Evolutionary conservation across 1,140 invertebrate genomes (phyloP), one percentile per base, ranked within the genome.

Genomic region (Zaprionus capensis): DNA sequence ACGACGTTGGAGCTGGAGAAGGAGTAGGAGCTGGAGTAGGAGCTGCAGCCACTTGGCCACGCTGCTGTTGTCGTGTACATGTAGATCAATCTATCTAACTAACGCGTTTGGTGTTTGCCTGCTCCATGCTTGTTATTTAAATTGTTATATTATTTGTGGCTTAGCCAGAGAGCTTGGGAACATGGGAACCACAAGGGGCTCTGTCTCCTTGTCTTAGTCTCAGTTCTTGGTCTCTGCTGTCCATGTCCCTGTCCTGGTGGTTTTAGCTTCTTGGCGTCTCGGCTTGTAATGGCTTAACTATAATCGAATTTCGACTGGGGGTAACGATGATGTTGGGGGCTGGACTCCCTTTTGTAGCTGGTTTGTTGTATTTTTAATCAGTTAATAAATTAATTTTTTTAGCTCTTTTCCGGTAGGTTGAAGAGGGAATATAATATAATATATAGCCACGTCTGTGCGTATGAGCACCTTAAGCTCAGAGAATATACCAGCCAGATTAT

Each of bases 81-180:
- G 85, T 81, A 90, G 85, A 90, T 90, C 86, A 90, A 90, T 90
- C 85, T 90, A 90, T 90, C 85, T 90, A 90, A 90, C 85, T 90
- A 90, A 90, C 85, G 85, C 85, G 86, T 88, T 83, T 90, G 85
- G 85, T 90, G 85, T 90, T 90, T 85, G 86, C 78, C 68, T 73
- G 59, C 71, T 64, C 46, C 80, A 86, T 75, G 85, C 86, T 91
- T 90, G 85, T 90, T 90, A 90, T 90, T 90, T 90, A 90, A 90
- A 90, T 90, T 90, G 85, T 90, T 90, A 82, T 90, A 90, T 90
- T 90, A 90, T 90, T 90, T 90, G 85, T 90, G 86, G 86, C 85
- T 74, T 71, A 71, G 81, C 72, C 73, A 41, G 38, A 68, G 72
- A 80, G 81, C 81, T 80, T 82, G 76, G 79, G 83, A 88, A 80